Conservation (phyloP, 2,797 vertebrate genomes). For the Adelosebastes latens region DNA sequence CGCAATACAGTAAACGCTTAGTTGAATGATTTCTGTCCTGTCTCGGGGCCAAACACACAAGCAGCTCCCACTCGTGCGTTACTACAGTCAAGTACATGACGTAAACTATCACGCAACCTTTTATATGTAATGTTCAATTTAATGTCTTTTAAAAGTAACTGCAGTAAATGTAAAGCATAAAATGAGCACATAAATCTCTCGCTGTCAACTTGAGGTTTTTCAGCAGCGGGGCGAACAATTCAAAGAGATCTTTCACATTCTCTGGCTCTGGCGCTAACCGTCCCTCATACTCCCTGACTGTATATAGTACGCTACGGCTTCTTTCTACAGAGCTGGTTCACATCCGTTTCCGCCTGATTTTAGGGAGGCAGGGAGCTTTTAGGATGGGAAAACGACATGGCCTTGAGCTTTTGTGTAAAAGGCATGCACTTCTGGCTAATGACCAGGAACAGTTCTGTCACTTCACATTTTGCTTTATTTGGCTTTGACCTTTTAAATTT, state of each 20-base stretch:
- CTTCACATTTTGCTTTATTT: conserved; percentile 42
- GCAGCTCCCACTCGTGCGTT: background rate
- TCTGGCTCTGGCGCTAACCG: background rate
- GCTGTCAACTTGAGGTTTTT: background rate
- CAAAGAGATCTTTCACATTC: background rate
- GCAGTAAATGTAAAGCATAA: background rate
- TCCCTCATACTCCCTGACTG: background rate
- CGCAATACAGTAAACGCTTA: background rate
- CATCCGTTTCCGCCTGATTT: conserved; percentile 50
- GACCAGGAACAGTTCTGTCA: conserved; percentile 37
- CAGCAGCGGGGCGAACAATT: background rate
- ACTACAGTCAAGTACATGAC: background rate
- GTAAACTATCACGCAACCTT: background rate
- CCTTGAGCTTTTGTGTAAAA: conserved; percentile 77
- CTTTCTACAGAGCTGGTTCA: conserved; percentile 4
- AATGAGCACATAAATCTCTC: too few relatives aligned
- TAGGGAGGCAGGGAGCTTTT: conserved; percentile 65
- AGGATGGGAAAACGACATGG: conserved; percentile 63
- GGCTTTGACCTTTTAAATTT: conserved; percentile 23
- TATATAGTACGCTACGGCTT: conserved; percentile 8
- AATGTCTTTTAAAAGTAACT: background rate
- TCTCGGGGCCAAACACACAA: too few relatives aligned
- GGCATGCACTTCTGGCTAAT: conserved; percentile 64
- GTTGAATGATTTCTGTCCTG: background rate
- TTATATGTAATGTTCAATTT: background rate